Conservation (phyloP, 2,113 vertebrate genomes). For the Ceyx cyanopectus region DNA sequence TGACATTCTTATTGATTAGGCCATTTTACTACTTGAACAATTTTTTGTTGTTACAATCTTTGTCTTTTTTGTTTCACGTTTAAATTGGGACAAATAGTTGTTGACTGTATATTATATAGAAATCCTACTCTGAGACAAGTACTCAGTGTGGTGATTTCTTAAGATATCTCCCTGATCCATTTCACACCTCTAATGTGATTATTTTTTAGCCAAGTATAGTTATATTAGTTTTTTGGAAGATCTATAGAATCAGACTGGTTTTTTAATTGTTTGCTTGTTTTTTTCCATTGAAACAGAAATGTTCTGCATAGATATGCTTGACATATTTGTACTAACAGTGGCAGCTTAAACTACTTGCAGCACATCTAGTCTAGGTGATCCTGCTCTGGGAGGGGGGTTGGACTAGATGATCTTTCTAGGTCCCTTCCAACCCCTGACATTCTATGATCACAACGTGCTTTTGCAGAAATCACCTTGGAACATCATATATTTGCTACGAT, state of each 20-base stretch:
- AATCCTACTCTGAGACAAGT: neutral
- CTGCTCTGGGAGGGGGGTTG: too few species aligned
- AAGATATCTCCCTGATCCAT: neutral
- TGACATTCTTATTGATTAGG: neutral
- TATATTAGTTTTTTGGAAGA: neutral
- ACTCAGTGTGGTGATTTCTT: neutral
- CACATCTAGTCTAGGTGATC: neutral
- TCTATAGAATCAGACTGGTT: neutral
- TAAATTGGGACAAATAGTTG: neutral
- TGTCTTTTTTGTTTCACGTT: neutral
- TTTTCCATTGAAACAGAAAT: neutral
- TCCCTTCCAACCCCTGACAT: too few species aligned
- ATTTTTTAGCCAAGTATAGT: neutral
- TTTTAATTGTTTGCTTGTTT: neutral
- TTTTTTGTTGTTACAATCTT: neutral
- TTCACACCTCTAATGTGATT: neutral
- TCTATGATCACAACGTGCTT: neutral
- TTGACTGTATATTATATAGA: neutral
- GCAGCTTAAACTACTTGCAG: neutral
- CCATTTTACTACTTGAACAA: neutral
- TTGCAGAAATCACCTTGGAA: neutral
- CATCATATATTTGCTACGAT: neutral
- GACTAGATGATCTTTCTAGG: too few species aligned
- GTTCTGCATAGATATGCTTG: neutral
- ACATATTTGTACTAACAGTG: neutral